Base-by-base conservation (phyloP, 2,888 invertebrate species). In the Leptogaster cylindrica region DNA sequence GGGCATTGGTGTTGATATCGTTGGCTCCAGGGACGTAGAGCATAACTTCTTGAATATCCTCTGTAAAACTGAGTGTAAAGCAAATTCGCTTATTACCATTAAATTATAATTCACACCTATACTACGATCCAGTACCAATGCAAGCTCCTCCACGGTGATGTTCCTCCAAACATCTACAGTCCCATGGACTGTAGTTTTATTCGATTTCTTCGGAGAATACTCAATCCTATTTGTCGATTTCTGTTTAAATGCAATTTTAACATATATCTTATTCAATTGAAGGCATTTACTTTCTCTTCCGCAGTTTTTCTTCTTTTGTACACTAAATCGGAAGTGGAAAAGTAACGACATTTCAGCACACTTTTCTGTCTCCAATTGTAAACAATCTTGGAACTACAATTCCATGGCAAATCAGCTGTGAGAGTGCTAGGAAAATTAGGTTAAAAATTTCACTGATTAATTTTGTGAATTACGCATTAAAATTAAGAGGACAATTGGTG, bases 61-160 rank as follows among this genome's bases (percentile, higher is more conserved):
- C 88, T 88, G 83, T 23, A 84, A 76, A 2, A n/a, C n/a, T n/a
- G n/a, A n/a, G n/a, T n/a, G n/a, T n/a, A n/a, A n/a, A n/a, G n/a
- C n/a, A n/a, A n/a, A n/a, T n/a, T n/a, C n/a, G n/a, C n/a, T n/a
- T n/a, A n/a, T n/a, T n/a, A n/a, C n/a, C n/a, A n/a, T n/a, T n/a
- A n/a, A n/a, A n/a, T n/a, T n/a, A n/a, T n/a, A n/a, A n/a, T n/a
- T n/a, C 12, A 5, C 0, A 87, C 89, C 88, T 70, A 88, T 75
- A 76, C 88, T 84, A 76, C 86, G 87, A 2, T 84, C 80, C 27
- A 91, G 75, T 0, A 87, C 84, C 51, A 82, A 76, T 0, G 93
- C 90, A 65, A 96, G 78, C 74, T 95, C 89, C 23, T 78, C 76
- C 0, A 94, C 88, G 0, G 92, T 92, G 86, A 95, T 95, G 74